Evolutionary conservation across 2,888 invertebrate genomes (phyloP).

Genomic region (Drosophila nr. perissopoda): DNA sequence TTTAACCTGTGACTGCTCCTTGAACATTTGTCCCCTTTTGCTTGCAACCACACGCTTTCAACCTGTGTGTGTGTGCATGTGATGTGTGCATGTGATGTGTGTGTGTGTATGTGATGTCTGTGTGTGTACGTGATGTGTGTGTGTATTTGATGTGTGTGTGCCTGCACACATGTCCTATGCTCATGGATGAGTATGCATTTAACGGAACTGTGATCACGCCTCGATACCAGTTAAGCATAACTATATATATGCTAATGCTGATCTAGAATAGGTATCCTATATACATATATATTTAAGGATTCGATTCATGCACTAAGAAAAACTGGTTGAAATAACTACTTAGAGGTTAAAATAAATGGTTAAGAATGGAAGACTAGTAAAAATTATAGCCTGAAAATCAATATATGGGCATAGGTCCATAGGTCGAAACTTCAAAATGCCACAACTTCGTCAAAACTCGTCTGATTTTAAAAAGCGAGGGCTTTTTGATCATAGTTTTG

Average conservation of each 20-base stretch:
- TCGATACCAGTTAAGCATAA: conserved; percentile 2
- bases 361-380: too few relatives aligned
- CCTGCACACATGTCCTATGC: background rate
- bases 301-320: too few relatives aligned
- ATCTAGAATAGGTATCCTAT: background rate
- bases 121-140: background rate
- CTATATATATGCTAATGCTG: background rate
- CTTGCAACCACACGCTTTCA: conserved; percentile 23
- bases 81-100: background rate
- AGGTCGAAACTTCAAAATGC: too few relatives aligned
- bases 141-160: background rate
- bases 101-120: too few relatives aligned
- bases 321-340: background rate
- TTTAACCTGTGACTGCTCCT: conserved; percentile 65
- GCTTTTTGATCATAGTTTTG: too few relatives aligned
- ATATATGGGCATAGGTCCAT: too few relatives aligned
- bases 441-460: too few relatives aligned
- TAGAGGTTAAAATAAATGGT: background rate
- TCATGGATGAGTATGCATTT: conserved; percentile 27
- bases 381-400: too few relatives aligned
- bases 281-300: background rate
- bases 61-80: too few relatives aligned
- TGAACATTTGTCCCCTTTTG: conserved; percentile 57
- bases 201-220: conserved; percentile 23
- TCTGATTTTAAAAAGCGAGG: too few relatives aligned